Base-by-base conservation (phyloP, 2,797 vertebrate species). In the Artibeus jamaicensis region DNA sequence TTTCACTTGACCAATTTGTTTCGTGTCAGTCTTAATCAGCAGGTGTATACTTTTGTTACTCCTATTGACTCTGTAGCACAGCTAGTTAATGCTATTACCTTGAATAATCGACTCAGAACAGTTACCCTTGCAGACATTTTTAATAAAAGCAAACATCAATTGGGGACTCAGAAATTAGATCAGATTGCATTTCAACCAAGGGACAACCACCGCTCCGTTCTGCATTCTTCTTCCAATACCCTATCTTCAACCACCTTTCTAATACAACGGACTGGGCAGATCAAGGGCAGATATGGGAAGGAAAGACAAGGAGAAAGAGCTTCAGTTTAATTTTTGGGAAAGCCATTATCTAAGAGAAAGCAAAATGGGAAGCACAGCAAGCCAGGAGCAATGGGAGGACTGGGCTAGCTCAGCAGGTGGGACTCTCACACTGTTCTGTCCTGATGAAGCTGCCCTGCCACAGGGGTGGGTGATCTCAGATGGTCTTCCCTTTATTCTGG, bases 141-240 rank as follows among this genome's bases (percentile, higher is more conserved):
- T 98, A 98, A 98, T 98, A 98, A 98, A 98, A 98, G 97, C 97
- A 97, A 98, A 98, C 97, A 98, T 98, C 92, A 97, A 87, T 95
- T 97, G 91, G 97, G 97, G 97, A 96, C 95, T 97, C 94, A 77
- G 95, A 97, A 98, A 99, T 97, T 95, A 98, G 97, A 98, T 98
- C 95, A 97, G 97, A 98, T 96, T 96, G 78, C 91, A 98, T 97
- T 95, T 95, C 97, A 98, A 98, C 96, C 96, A 96, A 96, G 93
- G 89, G 97, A 95, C 93, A 97, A 96, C 91, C 89, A 86, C 91
- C 65, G 87, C 88, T 90, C 65, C 95, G n/a, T 55, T 83, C 77
- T 53, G 95, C 0, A 74, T 79, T 90, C 95, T 96, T 97, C 93
- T 97, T 94, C 94, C 77, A 96, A 97, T 81, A 85, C 96, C 97